Evolutionary conservation across 2,888 invertebrate genomes (phyloP).

Genomic region (Patella pellucida): DNA sequence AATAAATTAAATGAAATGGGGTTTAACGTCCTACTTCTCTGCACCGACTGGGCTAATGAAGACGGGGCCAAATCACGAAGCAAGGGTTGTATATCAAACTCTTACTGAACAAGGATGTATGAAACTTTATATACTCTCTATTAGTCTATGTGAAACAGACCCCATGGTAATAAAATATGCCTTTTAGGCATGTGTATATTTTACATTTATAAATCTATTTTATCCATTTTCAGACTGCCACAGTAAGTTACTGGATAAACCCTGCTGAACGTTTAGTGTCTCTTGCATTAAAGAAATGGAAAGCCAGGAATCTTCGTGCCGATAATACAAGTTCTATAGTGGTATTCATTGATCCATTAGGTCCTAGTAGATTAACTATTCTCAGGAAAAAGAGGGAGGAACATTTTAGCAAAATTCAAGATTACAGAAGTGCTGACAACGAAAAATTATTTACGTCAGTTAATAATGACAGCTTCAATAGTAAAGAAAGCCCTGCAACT

Average conservation of each 20-base stretch:
- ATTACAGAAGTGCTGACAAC: not conserved
- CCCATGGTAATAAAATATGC: too few relatives aligned
- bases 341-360: slow-evolving; percentile 90
- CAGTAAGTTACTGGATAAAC: slow-evolving; percentile 77
- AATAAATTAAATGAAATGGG: too few relatives aligned
- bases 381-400: slow-evolving; percentile 58
- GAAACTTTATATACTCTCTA: too few relatives aligned
- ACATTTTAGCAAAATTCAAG: slow-evolving; percentile 23
- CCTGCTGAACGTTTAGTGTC: slow-evolving; percentile 92
- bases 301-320: slow-evolving; percentile 86
- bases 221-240: slow-evolving; percentile 51
- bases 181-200: slow-evolving; percentile 16
- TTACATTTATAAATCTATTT: not conserved
- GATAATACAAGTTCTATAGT: slow-evolving; percentile 97
- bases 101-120: too few relatives aligned
- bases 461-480: not conserved
- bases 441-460: not conserved
- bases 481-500: not conserved
- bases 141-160: too few relatives aligned
- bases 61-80: too few relatives aligned
- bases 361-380: slow-evolving; percentile 73
- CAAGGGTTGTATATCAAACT: too few relatives aligned
- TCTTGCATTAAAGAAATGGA: slow-evolving; percentile 87
- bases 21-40: too few relatives aligned
- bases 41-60: too few relatives aligned